Conservation (phyloP, 2,888 invertebrate genomes). For the Caenorhabditis auriculariae region DNA sequence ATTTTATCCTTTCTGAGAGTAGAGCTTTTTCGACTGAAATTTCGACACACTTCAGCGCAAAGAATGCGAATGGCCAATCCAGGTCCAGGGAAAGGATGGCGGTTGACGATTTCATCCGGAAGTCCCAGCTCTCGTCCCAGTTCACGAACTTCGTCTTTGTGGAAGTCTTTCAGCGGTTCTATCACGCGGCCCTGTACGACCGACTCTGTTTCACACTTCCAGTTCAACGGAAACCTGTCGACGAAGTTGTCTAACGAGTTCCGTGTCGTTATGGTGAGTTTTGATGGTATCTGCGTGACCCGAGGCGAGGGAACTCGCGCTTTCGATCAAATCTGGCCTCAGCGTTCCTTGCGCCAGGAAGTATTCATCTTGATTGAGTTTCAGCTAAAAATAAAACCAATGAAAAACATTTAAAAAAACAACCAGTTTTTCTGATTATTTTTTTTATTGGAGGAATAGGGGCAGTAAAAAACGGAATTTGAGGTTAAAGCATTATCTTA, state of each 20-base stretch:
- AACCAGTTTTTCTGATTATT: too few species aligned
- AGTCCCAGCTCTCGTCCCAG: conserved; percentile 87
- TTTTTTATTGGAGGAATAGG: too few species aligned
- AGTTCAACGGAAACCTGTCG: too few species aligned
- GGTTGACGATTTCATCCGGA: conserved; percentile 80
- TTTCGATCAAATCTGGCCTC: conserved; percentile 95
- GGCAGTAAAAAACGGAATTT: too few species aligned
- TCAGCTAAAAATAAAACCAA: conserved; percentile 76
- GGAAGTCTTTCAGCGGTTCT: conserved; percentile 97
- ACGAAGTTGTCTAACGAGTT: conserved; percentile 80
- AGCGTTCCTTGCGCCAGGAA: conserved; percentile 74
- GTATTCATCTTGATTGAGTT: conserved; percentile 77
- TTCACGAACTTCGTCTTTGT: conserved; percentile 92
- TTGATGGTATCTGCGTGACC: conserved; percentile 91
- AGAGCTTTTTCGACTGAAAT: background rate
- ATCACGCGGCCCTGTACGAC: conserved; percentile 78
- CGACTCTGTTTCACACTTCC: background rate
- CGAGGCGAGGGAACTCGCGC: conserved; percentile 77
- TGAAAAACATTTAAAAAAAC: too few species aligned
- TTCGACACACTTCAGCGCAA: conserved; percentile 75
- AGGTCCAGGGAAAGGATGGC: conserved; percentile 97
- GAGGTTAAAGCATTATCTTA: too few species aligned
- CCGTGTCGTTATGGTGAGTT: conserved; percentile 99
- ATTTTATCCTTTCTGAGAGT: too few species aligned
- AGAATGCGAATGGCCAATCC: conserved; percentile 93